A percentile compares a stretch with the other conserved stretches of the same genome.
These are phyloP conservation scores for Orchestia grillus DNA, from an alignment of 1,140 invertebrate species.

Conservation along the genomic window DNA sequence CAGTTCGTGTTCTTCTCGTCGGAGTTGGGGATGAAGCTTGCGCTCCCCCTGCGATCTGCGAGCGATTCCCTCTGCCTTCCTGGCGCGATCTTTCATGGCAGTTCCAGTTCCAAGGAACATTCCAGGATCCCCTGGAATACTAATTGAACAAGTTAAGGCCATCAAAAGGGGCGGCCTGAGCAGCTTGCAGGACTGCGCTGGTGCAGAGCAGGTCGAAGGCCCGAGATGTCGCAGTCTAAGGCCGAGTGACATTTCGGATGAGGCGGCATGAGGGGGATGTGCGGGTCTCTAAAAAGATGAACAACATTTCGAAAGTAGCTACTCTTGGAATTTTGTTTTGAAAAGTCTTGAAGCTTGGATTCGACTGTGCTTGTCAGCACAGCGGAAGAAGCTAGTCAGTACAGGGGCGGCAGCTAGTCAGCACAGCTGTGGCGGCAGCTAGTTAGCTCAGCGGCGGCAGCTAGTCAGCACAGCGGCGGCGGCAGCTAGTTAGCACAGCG, in stretches of 20 bases:
- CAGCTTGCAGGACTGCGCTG: neutral
- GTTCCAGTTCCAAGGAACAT: neutral
- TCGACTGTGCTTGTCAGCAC: no score
- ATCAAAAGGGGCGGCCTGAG: slow-evolving; percentile 10
- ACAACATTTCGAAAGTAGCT: no score
- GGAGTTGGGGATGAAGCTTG: neutral
- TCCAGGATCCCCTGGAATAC: slow-evolving; percentile 18
- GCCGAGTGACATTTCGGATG: no score
- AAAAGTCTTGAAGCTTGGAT: no score
- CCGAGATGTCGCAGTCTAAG: neutral
- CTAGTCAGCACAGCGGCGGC: neutral
- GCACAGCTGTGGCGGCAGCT: no score
- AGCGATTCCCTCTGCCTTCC: neutral
- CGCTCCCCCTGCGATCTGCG: neutral
- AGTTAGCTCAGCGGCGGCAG: neutral
- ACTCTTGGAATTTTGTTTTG: no score
- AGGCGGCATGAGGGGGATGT: no score
- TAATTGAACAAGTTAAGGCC: slow-evolving; percentile 40
- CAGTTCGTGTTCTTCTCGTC: neutral
- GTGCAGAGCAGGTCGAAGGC: neutral
- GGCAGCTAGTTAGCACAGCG: neutral
- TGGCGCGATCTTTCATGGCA: neutral
- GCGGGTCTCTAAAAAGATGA: no score
- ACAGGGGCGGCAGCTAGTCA: no score
- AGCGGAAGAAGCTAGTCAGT: no score